Percentiles rank a stretch among this genome's conserved stretches.
Evolutionary conservation across 2,113 vertebrate species (phyloP).

Genomic region (Prinia subflava): DNA sequence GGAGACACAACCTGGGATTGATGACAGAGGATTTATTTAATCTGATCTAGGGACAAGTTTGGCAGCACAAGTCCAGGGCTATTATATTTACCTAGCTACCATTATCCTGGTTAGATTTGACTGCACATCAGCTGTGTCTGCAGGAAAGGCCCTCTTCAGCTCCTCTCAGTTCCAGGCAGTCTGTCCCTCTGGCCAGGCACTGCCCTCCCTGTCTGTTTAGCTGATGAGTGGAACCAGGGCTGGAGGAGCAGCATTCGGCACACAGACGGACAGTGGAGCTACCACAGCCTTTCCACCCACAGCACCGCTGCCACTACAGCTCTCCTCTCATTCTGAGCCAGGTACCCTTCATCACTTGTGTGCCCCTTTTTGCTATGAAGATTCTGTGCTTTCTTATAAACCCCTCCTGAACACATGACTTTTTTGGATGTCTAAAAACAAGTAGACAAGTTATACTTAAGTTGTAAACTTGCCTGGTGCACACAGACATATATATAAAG

Average conservation of each 20-base stretch:
- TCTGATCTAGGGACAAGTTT: not conserved
- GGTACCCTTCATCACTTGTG: fast-evolving
- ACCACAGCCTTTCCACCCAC: not conserved
- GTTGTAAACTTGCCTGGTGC: not conserved
- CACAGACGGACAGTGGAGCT: fast-evolving
- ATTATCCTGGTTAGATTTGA: not conserved
- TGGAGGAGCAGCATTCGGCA: fast-evolving
- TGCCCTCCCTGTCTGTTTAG: fast-evolving
- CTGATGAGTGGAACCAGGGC: too few species aligned
- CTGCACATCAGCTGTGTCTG: not conserved
- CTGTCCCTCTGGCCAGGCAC: not conserved
- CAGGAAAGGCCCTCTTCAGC: not conserved
- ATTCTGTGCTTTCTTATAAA: not conserved
- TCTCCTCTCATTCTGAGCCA: not conserved
- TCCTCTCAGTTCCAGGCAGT: not conserved
- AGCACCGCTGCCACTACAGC: not conserved
- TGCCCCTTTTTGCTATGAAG: not conserved
- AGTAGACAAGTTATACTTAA: not conserved
- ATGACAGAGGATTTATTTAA: not conserved
- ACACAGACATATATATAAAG: not conserved
- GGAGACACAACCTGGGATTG: not conserved
- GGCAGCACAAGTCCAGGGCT: not conserved
- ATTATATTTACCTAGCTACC: not conserved
- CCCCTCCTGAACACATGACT: not conserved
- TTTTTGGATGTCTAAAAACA: not conserved